Base-by-base conservation (phyloP, 2,888 invertebrate species). In the Mellilla xanthometata region DNA sequence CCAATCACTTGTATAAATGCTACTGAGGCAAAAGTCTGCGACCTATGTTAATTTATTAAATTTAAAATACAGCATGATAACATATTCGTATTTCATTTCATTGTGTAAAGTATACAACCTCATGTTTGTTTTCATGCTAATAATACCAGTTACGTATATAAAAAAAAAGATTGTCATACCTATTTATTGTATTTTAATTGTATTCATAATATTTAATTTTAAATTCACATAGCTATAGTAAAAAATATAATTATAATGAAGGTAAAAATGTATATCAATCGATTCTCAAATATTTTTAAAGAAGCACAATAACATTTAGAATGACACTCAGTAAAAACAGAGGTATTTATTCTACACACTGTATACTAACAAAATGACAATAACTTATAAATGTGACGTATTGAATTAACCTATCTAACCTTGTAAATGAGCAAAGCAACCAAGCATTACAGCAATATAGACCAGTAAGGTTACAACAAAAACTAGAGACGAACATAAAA, bases 371-470 rank as follows among this genome's bases (percentile, higher is more conserved):
- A 22, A 45, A 62, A 56, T 42, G 39, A 29, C 28, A 39, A 50
- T 39, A 50, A 39, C 58, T 61, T 63, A 64, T 54, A 51, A 41
- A 58, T 38, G 39, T 42, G 45, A 58, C 56, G 51, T 57, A 54
- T 43, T 52, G 52, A 44, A 56, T 66, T 68, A 62, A 69, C 67
- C 68, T 57, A 52, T 42, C 24, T 52, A 61, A 68, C 72, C 62
- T 67, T 62, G 54, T 46, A 62, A 67, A 72, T 63, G 64, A 63
- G 47, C 39, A 56, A 60, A 60, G 31, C 11, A 28, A 27, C 3
- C 8, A 10, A 15, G 11, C 28, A 6, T 28, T 11, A 11, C 28
- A 28, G 4, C 7, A 24, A 24, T 24, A 24, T 8, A 4, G n/a
- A 15, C 31, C 3, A 19, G 6, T 12, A 8, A 30, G 2, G 8